Percentiles rank a stretch among this genome's conserved stretches.
Evolutionary conservation across 2,888 invertebrate genomes (phyloP).

Genomic region (Eupeodes latifasciatus): DNA sequence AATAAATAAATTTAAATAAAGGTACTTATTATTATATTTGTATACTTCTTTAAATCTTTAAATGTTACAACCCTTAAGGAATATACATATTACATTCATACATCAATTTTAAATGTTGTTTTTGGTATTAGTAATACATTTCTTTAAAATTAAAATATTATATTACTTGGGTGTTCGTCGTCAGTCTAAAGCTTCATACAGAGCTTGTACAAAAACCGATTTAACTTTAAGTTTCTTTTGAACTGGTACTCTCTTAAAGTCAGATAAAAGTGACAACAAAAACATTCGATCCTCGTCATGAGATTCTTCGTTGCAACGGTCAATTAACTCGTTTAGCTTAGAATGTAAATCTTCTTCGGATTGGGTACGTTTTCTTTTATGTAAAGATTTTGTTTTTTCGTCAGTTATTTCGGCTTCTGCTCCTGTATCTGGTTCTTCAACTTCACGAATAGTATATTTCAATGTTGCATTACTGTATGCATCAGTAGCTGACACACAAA

Average conservation of each 20-base stretch:
- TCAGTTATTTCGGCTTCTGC: not conserved
- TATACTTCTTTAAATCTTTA: no score
- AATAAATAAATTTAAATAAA: no score
- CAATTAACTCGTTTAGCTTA: slow-evolving; percentile 50
- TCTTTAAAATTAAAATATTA: no score
- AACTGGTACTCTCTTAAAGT: slow-evolving; percentile 77
- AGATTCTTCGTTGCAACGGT: slow-evolving; percentile 67
- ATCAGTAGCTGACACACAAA: slow-evolving; percentile 33
- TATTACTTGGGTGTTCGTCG: not conserved
- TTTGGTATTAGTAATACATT: no score
- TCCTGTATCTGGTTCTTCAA: not conserved
- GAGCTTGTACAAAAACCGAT: slow-evolving; percentile 77
- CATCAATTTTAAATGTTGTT: no score
- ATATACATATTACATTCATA: no score
- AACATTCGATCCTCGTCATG: slow-evolving; percentile 78
- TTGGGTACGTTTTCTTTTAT: slow-evolving; percentile 39
- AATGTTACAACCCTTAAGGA: no score
- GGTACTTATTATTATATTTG: no score
- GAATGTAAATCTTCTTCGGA: slow-evolving; percentile 42
- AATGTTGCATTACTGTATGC: slow-evolving; percentile 18
- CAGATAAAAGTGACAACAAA: slow-evolving; percentile 77
- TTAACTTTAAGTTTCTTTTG: slow-evolving; percentile 77
- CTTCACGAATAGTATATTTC: slow-evolving; percentile 46
- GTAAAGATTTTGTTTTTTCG: not conserved
- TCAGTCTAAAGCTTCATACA: slow-evolving; percentile 72